Conservation (phyloP, 2,888 invertebrate genomes). For the Eugnorisma glareosa region DNA sequence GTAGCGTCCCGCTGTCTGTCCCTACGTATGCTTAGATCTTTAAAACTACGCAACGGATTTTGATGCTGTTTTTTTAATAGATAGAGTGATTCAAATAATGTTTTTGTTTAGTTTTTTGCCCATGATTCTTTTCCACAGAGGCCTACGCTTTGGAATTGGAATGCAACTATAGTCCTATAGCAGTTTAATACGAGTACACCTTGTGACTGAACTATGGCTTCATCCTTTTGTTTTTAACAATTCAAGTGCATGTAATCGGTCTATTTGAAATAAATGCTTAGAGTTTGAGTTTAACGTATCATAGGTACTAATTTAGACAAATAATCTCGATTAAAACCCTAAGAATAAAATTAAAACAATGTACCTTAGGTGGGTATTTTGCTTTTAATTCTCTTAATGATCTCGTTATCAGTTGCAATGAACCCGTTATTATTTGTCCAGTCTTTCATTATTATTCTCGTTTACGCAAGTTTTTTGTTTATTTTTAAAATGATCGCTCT, state of each 20-base stretch:
- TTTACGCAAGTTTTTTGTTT: constrained; percentile 13
- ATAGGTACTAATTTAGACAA: not conserved
- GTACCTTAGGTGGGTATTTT: not conserved
- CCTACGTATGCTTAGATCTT: no score
- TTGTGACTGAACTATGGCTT: not conserved
- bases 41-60: no score
- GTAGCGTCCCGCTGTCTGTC: no score
- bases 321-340: constrained; percentile 1
- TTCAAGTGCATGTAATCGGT: not conserved
- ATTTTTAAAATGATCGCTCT: not conserved
- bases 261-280: not conserved
- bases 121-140: not conserved
- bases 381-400: not conserved
- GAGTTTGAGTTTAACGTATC: not conserved
- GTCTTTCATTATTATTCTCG: not conserved
- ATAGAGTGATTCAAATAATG: no score
- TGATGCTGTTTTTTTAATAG: no score
- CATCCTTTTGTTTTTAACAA: no score
- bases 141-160: not conserved
- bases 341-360: not conserved
- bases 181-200: no score
- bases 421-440: not conserved
- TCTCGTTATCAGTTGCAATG: constrained; percentile 27
- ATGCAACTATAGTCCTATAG: not conserved
- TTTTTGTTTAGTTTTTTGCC: no score